Base-by-base conservation (phyloP, 2,797 vertebrate genomes). In the Sebastes cheni region DNA sequence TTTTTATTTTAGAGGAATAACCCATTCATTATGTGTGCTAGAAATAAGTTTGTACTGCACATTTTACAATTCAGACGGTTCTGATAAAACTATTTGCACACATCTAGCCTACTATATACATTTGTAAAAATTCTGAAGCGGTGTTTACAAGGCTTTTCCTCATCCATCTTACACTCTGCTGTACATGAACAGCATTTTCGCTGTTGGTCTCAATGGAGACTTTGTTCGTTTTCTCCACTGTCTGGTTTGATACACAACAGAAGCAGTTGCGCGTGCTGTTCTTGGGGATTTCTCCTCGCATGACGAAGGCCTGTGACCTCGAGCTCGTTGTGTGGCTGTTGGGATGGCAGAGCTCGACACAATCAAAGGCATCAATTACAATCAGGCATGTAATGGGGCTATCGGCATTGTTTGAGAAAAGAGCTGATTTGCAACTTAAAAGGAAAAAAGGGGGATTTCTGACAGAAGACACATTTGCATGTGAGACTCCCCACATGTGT, bases 351-450 rank as follows among this genome's bases (percentile, higher is more conserved):
- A 52, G 59, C 82, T 29, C 39, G 84, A 87, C 71, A 79, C 72
- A 82, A 88, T 88, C 75, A 88, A 85, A 86, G 72, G 79, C 69
- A 88, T 82, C 70, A 81, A 87, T 90, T 85, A 89, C 84, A 88
- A 82, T 86, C 88, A 87, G 83, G 62, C 86, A 25, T 25, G 68
- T 79, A 84, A 86, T 80, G 42, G 64, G 50, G 27, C 77, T 77
- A 80, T 86, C 65, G 42, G 75, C 59, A 50, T 30, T 65, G 67
- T 85, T 83, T 87, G 74, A 89, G 66, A 87, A 74, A 67, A 42
- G 52, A 75, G 62, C 82, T 66, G 32, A 79, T 74, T 77, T 76
- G 32, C 32, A 60, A 69, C 22, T 36, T 14, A 2, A 27, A 29
- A 23, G 20, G 6, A 34, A 34, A 34, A 32, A 54, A 75, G 7